Evolutionary conservation across 2,888 invertebrate species (phyloP).

Genomic region (Eristalis intricaria): DNA sequence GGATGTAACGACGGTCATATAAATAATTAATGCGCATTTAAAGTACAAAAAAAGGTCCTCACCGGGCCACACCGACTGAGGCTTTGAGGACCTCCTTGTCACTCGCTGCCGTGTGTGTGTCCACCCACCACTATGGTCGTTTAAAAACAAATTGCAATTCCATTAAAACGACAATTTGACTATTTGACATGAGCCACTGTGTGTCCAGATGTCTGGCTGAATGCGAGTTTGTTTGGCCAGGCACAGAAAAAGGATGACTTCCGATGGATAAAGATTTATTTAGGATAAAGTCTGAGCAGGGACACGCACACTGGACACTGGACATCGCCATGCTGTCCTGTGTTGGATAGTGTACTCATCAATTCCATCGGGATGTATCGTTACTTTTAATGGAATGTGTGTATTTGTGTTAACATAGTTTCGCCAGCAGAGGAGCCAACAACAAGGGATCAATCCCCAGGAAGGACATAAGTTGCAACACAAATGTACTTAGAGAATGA

Average conservation of each 20-base stretch:
- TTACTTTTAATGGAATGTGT: constrained; percentile 64
- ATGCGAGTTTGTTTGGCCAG: background rate
- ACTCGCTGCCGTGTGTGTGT: constrained; percentile 11
- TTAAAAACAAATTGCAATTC: constrained; percentile 63
- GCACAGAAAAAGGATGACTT: background rate
- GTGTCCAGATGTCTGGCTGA: background rate
- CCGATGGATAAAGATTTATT: constrained; percentile 45
- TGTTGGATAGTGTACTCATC: background rate
- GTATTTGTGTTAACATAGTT: constrained; percentile 50
- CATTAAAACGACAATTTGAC: constrained; percentile 62
- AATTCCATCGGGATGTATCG: constrained; percentile 39
- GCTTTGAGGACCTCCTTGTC: constrained; percentile 18
- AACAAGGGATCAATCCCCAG: constrained; percentile 16
- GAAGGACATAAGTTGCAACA: constrained; percentile 45
- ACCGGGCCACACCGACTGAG: background rate
- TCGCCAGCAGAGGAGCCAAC: constrained; percentile 16
- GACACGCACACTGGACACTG: background rate
- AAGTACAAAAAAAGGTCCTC: constrained; percentile 23
- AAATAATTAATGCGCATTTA: constrained; percentile 68
- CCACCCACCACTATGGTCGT: constrained; percentile 38
- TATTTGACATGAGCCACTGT: constrained; percentile 41
- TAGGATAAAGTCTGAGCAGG: constrained; percentile 19
- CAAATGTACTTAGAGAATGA: constrained; percentile 44
- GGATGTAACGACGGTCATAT: constrained; percentile 49
- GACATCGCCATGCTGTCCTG: background rate